Base-by-base conservation (phyloP, 2,888 invertebrate species). In the Agrochola litura region DNA sequence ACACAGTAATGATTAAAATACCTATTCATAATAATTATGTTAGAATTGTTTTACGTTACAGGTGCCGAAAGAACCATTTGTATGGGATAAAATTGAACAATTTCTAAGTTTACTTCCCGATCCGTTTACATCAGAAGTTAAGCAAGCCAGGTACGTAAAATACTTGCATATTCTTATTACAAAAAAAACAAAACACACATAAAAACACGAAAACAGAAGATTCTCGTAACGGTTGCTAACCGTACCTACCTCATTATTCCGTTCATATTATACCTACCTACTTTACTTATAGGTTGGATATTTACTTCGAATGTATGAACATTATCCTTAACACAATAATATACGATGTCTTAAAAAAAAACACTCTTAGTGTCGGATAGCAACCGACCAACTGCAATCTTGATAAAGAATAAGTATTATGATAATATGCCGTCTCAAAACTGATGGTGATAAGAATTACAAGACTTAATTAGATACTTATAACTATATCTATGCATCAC, bases 1-100 rank as follows among this genome's bases (percentile, higher is more conserved):
- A 22, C 8, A 49, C 30, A 22, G 30, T 30, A 52, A 22, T 67
- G 2, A 37, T 67, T 22, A 8, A 14, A 49, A 66, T 30, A 30
- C 30, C 30, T 30, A 30, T 22, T 67, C 14, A 22, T 67, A 22
- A 67, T 67, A 67, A 37, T 52, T 67, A 67, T 30, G 9, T 22
- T 22, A 37, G 54, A 67, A 67, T 54, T 22, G 52, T 68, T 19
- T 73, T 66, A 61, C 49, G n/a, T 83, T 81, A 69, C 93, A 97
- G 93, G 92, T 96, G 72, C 91, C 92, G 71, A 95, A 95, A 85
- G 96, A 97, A 90, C 97, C 99, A 58, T 97, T 97, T 91, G 95
- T 99, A 78, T 99, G 99, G 98, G 97, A 97, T 70, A 99, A 98
- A 95, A 95, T 97, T 76, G 97, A 98, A 90, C 97, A 97, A 91